Base-by-base conservation (phyloP, 2,113 vertebrate genomes). In the Dipodomys spectabilis region DNA sequence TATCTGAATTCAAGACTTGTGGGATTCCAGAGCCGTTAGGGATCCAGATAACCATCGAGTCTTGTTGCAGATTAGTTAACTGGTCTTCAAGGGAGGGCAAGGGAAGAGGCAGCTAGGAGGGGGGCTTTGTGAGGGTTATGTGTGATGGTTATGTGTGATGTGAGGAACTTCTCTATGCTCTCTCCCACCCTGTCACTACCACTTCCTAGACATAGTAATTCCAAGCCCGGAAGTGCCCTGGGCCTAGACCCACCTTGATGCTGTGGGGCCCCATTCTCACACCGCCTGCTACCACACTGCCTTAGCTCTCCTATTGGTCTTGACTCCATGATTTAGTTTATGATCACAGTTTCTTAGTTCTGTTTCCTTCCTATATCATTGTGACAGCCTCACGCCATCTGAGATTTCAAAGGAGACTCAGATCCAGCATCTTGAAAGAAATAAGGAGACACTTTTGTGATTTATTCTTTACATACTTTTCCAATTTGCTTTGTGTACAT, bases 131-230 rank as follows among this genome's bases (percentile, higher is more conserved):
- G 19, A 68, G 94, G 86, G 65, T 45, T 71, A 65, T 35, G 15
- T 23, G 7, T 44, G 89, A 96, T 88, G 60, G 65, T 45, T 71
- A 65, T 35, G 15, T 23, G 7, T 44, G 89, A 96, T 88, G 60
- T 10, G 27, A 78, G 86, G 84, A 30, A 49, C 75, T 71, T 32
- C 49, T 72, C 88, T 65, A n/a, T 18, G 80, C 32, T 60, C 5
- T 0, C 75, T 39, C 73, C 13, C 22, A 16, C 49, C 20, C 72
- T 20, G 78, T 89, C 95, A 95, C 69, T 86, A 30, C 79, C 1
- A 16, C 49, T 96, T 94, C 93, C 86, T 68, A 83, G 86, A 83
- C 77, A 86, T 30, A 9, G 65, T 87, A 83, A 94, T 95, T 87
- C 93, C 78, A 87, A 82, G 73, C 92, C 93, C 93, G 89, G 95